Percentiles rank a stretch among this genome's conserved stretches.
phyloP scores from a whole-genome alignment of 2,113 vertebrate species.

The Cephalopterus ornatus region DNA sequence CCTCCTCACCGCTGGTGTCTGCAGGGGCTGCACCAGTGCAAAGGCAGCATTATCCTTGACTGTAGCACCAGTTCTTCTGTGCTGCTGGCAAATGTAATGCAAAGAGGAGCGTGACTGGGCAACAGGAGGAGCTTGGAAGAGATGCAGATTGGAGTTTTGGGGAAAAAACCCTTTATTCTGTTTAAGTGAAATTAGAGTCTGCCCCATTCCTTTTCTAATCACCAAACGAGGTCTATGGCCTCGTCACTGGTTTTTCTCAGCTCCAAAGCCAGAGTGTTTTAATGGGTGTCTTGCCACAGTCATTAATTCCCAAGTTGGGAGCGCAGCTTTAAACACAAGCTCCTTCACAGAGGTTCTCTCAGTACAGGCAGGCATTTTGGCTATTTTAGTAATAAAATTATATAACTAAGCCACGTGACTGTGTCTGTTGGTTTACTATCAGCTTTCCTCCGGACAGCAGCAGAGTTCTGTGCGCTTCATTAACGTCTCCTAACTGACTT shows the following conservation, averaged over 20 bases:
- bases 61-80: rapidly evolving
- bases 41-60: neutral
- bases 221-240: neutral
- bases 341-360: neutral
- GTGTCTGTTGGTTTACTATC: neutral
- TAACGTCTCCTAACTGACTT: neutral
- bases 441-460: neutral
- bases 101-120: neutral
- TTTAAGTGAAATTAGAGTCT: neutral
- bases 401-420: neutral
- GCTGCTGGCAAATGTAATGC: neutral
- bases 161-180: neutral
- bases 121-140: neutral
- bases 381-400: neutral
- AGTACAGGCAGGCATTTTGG: neutral
- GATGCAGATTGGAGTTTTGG: neutral
- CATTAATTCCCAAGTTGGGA: neutral
- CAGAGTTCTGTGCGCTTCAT: neutral
- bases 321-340: neutral
- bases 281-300: neutral
- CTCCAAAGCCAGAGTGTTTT: neutral
- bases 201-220: neutral
- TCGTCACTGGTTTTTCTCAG: neutral
- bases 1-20: neutral
- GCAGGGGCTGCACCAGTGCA: neutral